phyloP scores from a whole-genome alignment of 2,888 invertebrate species.

The Philereme vetulata region DNA sequence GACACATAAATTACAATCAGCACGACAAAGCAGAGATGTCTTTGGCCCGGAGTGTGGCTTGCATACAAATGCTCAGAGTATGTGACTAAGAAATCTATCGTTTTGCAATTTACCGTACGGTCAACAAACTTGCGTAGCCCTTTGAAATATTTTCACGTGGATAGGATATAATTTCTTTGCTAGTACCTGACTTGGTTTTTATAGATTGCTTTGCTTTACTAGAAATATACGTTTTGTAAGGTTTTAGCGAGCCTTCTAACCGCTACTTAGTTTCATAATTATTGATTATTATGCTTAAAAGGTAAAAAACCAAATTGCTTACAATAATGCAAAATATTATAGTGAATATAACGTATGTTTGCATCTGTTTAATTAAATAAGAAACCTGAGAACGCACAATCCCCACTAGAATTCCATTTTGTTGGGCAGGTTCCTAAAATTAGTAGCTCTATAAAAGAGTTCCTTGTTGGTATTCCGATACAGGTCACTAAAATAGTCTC shows the following conservation, averaged over 20 bases:
- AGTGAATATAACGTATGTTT: no score
- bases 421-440: no score
- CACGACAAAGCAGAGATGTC: slow-evolving; percentile 32
- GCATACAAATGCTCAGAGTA: slow-evolving; percentile 31
- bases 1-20: slow-evolving; percentile 32
- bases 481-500: no score
- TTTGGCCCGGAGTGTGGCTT: slow-evolving; percentile 27
- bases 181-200: background rate
- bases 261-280: no score
- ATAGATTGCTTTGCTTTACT: background rate
- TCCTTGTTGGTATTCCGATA: no score
- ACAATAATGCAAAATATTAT: no score
- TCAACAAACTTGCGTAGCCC: slow-evolving; percentile 26
- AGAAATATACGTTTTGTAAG: background rate
- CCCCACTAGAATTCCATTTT: no score
- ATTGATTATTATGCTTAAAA: no score
- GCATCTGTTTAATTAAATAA: no score
- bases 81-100: slow-evolving; percentile 31
- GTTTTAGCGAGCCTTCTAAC: background rate
- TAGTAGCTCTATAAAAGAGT: no score
- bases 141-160: slow-evolving; percentile 12
- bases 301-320: no score
- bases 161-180: slow-evolving; percentile 1
- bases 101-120: slow-evolving; percentile 28
- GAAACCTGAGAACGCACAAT: no score